Percentiles rank a stretch among this genome's conserved stretches.
Evolutionary conservation across 2,113 vertebrate genomes (phyloP).

Genomic region (Excalfactoria chinensis): DNA sequence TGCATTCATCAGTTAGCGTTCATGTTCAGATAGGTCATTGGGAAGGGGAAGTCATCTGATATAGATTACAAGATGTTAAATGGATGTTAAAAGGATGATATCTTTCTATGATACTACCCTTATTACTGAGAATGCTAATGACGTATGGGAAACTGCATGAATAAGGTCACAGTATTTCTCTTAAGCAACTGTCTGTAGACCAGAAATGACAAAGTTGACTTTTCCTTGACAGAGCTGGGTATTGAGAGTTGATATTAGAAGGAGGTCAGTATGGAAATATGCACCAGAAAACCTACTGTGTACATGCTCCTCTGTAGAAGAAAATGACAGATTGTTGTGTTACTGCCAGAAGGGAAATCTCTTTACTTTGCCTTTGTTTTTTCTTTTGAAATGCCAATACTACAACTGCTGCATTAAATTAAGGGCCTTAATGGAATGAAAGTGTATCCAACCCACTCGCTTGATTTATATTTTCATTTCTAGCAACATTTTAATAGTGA

Average conservation of each 20-base stretch:
- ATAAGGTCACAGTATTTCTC: not conserved
- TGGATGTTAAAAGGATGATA: not conserved
- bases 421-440: not conserved
- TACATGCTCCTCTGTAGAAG: not conserved
- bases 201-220: not conserved
- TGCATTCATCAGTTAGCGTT: not conserved
- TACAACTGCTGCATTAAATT: not conserved
- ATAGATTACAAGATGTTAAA: not conserved
- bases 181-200: not conserved
- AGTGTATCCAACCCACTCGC: not conserved
- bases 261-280: not conserved
- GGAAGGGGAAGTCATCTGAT: not conserved
- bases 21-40: not conserved
- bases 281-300: not conserved
- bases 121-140: not conserved
- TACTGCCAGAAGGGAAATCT: not conserved
- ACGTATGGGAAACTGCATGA: not conserved
- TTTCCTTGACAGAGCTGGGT: not conserved
- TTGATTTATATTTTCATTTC: slow-evolving; percentile 7
- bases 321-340: not conserved
- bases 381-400: slow-evolving; percentile 3
- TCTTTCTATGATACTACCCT: not conserved
- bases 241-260: not conserved
- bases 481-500: not conserved
- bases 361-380: slow-evolving; percentile 8